These are phyloP conservation scores for Spilosoma lubricipeda DNA, from an alignment of 2,888 invertebrate genomes.

Conservation along the genomic window DNA sequence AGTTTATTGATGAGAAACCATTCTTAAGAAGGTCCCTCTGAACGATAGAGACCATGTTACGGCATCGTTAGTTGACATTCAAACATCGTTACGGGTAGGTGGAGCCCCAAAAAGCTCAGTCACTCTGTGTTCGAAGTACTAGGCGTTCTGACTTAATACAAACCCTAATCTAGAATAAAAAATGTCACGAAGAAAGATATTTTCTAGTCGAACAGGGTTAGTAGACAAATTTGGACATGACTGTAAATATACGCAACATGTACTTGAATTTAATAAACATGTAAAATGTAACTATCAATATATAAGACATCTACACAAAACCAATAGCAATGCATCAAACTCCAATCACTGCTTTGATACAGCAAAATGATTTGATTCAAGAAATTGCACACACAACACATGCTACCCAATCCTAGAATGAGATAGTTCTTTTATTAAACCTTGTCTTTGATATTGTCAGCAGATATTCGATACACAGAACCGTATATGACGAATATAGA, in stretches of 20 bases:
- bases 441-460: conserved; percentile 19
- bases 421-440: conserved; percentile 28
- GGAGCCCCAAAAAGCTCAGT: too few relatives aligned
- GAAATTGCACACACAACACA: conserved; percentile 21
- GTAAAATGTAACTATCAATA: too few relatives aligned
- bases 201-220: too few relatives aligned
- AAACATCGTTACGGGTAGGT: too few relatives aligned
- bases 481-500: conserved; percentile 19
- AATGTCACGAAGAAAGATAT: too few relatives aligned
- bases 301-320: not conserved
- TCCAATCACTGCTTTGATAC: conserved; percentile 7
- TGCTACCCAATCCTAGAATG: conserved; percentile 22
- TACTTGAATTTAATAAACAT: not conserved
- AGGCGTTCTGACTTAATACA: too few relatives aligned
- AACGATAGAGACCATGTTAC: too few relatives aligned
- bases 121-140: too few relatives aligned
- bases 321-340: conserved; percentile 4
- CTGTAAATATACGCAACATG: not conserved
- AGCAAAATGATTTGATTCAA: conserved; percentile 8
- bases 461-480: conserved; percentile 22
- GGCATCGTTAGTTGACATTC: too few relatives aligned
- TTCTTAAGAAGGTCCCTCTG: too few relatives aligned
- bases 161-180: too few relatives aligned
- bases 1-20: too few relatives aligned
- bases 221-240: not conserved